Conservation (phyloP, 2,113 vertebrate species). For the Corythoichthys intestinalis region DNA sequence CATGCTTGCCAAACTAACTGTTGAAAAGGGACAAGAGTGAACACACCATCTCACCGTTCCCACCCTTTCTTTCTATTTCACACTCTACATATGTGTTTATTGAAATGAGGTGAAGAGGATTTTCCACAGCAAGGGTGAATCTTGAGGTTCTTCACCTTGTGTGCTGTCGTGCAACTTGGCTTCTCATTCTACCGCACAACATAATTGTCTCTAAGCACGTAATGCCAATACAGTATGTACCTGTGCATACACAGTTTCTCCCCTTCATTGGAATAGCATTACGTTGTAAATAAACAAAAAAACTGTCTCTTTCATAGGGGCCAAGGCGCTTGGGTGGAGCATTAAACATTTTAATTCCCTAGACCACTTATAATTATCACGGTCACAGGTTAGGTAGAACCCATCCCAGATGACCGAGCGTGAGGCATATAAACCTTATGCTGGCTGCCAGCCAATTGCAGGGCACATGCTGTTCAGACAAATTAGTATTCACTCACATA, state of each 20-base stretch:
- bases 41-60: slow-evolving; percentile 53
- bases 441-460: not conserved
- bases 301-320: slow-evolving; percentile 1
- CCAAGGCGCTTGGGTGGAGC: not conserved
- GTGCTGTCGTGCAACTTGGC: not conserved
- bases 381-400: not conserved
- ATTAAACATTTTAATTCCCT: not conserved
- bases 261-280: not conserved
- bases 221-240: not conserved
- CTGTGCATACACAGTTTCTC: too few relatives aligned
- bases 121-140: slow-evolving; percentile 14
- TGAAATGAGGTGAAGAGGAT: slow-evolving; percentile 25
- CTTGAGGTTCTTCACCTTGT: not conserved
- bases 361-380: not conserved
- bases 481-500: not conserved
- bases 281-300: slow-evolving; percentile 8
- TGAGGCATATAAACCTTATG: not conserved
- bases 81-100: slow-evolving; percentile 47
- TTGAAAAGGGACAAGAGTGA: slow-evolving; percentile 65
- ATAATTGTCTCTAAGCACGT: not conserved
- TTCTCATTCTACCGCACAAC: not conserved
- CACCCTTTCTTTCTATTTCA: slow-evolving; percentile 54
- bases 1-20: slow-evolving; percentile 66
- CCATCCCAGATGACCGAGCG: not conserved
- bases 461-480: not conserved